phyloP scores from a whole-genome alignment of 2,797 vertebrate species.

The Hippocampus kuda region DNA sequence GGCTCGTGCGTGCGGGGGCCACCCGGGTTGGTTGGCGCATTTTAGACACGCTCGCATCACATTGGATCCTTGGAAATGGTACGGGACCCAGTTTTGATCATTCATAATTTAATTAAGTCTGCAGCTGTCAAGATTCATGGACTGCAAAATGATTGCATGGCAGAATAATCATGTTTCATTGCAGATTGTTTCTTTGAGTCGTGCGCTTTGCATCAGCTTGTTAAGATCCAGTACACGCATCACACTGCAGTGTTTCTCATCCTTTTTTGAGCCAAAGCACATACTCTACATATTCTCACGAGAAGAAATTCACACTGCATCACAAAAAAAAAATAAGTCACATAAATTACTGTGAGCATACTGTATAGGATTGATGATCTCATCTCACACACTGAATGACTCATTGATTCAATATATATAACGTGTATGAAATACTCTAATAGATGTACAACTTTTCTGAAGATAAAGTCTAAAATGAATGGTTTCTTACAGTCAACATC shows the following conservation, averaged over 20 bases:
- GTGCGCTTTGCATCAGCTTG: background rate
- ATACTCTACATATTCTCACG: background rate
- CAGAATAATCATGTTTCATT: background rate
- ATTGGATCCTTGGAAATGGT: slow-evolving; percentile 5
- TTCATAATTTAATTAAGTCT: background rate
- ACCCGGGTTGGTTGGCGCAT: slow-evolving; percentile 10
- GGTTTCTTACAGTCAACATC: no score
- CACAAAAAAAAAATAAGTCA: background rate
- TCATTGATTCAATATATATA: no score
- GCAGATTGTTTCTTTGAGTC: background rate
- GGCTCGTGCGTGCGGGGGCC: slow-evolving; percentile 14
- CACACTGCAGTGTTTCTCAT: background rate
- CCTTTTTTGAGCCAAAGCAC: background rate
- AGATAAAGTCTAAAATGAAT: no score
- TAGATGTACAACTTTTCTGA: no score
- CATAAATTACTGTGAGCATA: background rate
- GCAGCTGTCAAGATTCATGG: background rate
- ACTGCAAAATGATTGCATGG: background rate
- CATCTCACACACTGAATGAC: no score
- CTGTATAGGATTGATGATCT: no score
- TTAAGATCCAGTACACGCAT: background rate
- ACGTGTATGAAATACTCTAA: no score
- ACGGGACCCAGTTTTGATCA: background rate
- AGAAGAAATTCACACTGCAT: background rate
- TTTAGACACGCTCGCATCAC: slow-evolving; percentile 2